Evolutionary conservation across 2,888 invertebrate genomes (phyloP), one percentile per base, ranked within the genome.

Genomic region (Balanococcus diminutus): DNA sequence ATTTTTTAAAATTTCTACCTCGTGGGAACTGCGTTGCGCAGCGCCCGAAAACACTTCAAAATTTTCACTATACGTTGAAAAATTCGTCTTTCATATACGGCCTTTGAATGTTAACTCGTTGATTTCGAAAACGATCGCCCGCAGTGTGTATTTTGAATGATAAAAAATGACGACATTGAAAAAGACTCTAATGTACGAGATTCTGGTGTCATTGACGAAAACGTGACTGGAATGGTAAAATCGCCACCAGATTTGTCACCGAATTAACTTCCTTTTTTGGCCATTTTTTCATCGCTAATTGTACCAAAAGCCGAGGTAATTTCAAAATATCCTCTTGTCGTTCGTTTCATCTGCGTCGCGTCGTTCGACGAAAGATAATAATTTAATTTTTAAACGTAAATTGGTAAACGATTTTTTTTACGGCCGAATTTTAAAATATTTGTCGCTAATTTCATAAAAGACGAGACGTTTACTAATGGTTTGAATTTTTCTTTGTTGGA

Each of bases 131-230:
- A 25, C 75, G 75, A 79, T 67, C 3, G 32, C 28, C 32, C 67
- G 14, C 28, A 28, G 28, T 19, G 75, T 36, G n/a, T 36, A 36
- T 36, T 79, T 79, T 79, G 36, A 79, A 79, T 79, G 36, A 36
- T 32, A 79, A 79, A 79, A 79, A 79, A 79, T 79, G 36, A 79
- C 36, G 32, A 5, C 31, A 79, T 32, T 19, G 31, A 22, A 36
- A 79, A 79, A 36, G 22, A 36, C 19, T 19, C n/a, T 79, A 79
- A 79, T 79, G 36, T 36, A 79, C 36, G 75, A 79, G 75, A 36
- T 79, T 14, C 32, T 36, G 75, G 75, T 79, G 75, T 32, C 36
- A 79, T 79, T 79, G 75, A 79, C 75, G 28, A 22, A 36, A 79
- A 1, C 75, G 75, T 79, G 75, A 36, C 36, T 11, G 0, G 75